Conservation (phyloP, 2,797 vertebrate genomes). For the Spheniscus humboldti region DNA sequence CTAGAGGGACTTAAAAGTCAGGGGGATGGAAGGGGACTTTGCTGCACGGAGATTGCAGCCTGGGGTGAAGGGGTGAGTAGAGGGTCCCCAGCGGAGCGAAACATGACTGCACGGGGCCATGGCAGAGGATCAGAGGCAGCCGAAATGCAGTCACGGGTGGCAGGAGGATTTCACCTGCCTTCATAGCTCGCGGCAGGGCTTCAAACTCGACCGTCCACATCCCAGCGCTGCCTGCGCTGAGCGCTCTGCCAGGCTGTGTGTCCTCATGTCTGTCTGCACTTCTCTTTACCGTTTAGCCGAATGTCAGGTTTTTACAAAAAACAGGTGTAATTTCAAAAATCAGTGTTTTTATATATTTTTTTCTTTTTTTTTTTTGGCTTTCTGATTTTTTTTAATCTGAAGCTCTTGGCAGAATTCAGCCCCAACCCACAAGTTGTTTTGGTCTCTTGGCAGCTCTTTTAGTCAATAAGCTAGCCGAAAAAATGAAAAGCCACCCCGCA, state of each 20-base stretch:
- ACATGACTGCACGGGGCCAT: accelerated
- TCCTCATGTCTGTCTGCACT: not conserved
- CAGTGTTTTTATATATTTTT: not conserved
- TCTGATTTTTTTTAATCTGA: not conserved
- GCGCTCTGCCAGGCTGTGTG: accelerated
- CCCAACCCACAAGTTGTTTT: not conserved
- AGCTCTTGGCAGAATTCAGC: not conserved
- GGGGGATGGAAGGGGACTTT: not conserved
- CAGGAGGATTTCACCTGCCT: not conserved
- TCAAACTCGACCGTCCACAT: not conserved
- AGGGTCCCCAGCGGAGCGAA: not conserved
- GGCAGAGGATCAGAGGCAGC: not conserved
- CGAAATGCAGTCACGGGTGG: not conserved
- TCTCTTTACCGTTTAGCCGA: not conserved
- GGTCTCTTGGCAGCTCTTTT: not conserved
- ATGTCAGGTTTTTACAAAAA: not conserved
- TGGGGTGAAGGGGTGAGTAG: not conserved
- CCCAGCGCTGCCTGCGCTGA: not conserved
- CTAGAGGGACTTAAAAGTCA: not conserved
- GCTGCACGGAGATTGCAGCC: not conserved
- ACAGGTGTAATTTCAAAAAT: not conserved
- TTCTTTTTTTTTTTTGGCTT: not conserved
- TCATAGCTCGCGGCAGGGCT: not conserved
- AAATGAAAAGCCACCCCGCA: not conserved
- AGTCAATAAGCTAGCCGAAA: not conserved